Percentiles rank a stretch among this genome's conserved stretches.
Evolutionary conservation across 30 jellyfish, hydroid and myxozoan genomes (phyloP).

Genomic region (Nemopilema nomurai): DNA sequence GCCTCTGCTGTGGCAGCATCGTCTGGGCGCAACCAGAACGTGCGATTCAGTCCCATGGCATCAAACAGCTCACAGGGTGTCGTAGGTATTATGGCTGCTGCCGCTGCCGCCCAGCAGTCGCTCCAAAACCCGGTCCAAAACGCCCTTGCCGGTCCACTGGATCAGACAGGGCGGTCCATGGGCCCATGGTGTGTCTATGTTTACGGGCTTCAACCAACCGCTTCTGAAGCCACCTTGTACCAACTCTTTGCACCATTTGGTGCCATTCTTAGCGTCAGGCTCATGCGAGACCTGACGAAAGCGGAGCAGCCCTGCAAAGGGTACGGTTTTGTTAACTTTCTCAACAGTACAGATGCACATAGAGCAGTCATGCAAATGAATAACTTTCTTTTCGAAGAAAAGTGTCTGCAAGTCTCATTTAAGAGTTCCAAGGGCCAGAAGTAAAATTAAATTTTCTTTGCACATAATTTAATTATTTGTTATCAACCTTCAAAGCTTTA

Average conservation of each 20-base stretch:
- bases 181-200: conserved; percentile 94
- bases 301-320: conserved; percentile 98
- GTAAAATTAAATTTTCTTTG: background rate
- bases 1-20: conserved; percentile 51
- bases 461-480: background rate
- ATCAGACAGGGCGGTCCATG: conserved; percentile 61
- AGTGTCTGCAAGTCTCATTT: conserved; percentile 91
- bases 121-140: conserved; percentile 55
- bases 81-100: conserved; percentile 63
- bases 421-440: conserved; percentile 53
- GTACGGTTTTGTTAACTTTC: conserved; percentile 91
- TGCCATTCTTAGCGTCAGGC: conserved; percentile 88
- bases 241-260: conserved; percentile 99
- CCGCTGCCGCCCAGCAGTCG: conserved; percentile 68
- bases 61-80: conserved; percentile 39
- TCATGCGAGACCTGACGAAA: conserved; percentile 88
- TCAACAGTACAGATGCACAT: conserved; percentile 88
- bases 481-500: background rate
- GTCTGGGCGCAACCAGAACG: conserved; percentile 46
- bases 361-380: conserved; percentile 87
- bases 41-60: conserved; percentile 85
- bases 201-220: conserved; percentile 90
- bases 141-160: conserved; percentile 60
- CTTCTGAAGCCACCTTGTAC: conserved; percentile 83
- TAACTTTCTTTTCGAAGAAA: conserved; percentile 80